phyloP scores from a whole-genome alignment of 2,888 invertebrate species.

The Itoplectis maculator region DNA sequence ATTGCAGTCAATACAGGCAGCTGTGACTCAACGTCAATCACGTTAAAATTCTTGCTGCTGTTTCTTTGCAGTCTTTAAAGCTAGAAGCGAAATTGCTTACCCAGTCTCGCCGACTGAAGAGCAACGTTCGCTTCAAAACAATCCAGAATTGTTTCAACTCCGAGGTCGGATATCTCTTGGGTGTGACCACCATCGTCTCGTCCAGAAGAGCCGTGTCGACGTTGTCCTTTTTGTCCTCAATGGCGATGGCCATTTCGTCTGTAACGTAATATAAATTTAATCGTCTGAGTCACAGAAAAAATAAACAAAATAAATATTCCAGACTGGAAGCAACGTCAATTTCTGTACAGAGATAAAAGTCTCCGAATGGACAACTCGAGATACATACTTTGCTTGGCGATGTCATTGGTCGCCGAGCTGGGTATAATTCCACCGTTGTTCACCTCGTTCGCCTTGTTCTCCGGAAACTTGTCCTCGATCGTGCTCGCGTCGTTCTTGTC shows the following conservation, averaged over 20 bases:
- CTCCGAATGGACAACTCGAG: neutral
- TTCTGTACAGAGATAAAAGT: neutral
- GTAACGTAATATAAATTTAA: slow-evolving; percentile 53
- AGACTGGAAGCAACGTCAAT: neutral
- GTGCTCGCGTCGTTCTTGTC: slow-evolving; percentile 81
- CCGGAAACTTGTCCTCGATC: slow-evolving; percentile 80
- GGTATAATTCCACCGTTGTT: slow-evolving; percentile 78
- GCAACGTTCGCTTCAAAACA: slow-evolving; percentile 92
- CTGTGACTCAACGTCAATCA: neutral
- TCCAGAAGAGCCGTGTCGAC: slow-evolving; percentile 90
- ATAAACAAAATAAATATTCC: neutral
- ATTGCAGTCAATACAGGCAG: neutral
- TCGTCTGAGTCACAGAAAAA: neutral
- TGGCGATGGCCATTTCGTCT: slow-evolving; percentile 87
- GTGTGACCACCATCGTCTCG: slow-evolving; percentile 86
- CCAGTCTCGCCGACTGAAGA: slow-evolving; percentile 96
- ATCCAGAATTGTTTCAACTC: slow-evolving; percentile 94
- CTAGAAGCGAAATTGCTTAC: slow-evolving; percentile 85
- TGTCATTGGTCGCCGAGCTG: slow-evolving; percentile 79
- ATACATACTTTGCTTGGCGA: slow-evolving; percentile 79
- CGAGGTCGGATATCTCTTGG: slow-evolving; percentile 92
- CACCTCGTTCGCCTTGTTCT: slow-evolving; percentile 72
- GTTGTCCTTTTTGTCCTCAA: slow-evolving; percentile 90
- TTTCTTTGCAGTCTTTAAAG: neutral
- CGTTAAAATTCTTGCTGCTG: neutral